These are phyloP conservation scores for Petrosia ficiformis DNA, from an alignment of 37 sponge, comb jelly and placozoan species.

Conservation along the genomic window DNA sequence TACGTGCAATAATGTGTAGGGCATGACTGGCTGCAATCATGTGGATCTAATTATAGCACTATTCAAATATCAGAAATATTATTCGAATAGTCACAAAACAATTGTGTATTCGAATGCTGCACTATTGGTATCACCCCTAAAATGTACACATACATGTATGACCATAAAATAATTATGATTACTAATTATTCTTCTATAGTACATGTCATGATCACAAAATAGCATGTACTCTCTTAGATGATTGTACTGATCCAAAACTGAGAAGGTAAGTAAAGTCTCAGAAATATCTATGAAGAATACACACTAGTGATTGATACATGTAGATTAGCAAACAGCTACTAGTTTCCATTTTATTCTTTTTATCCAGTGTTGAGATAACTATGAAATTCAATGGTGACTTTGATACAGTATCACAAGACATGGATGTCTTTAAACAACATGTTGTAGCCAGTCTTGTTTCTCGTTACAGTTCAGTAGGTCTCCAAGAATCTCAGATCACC, in stretches of 20 bases:
- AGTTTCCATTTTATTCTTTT: background rate
- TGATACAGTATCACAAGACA: background rate
- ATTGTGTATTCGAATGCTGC: no score
- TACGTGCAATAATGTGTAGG: no score
- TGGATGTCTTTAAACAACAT: background rate
- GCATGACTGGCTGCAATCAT: no score
- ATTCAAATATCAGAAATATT: no score
- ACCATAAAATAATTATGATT: background rate
- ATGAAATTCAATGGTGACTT: conserved; percentile 11
- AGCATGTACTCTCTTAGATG: background rate
- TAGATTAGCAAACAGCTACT: no score
- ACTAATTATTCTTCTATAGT: background rate
- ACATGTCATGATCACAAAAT: conserved; percentile 1
- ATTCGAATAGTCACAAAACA: no score
- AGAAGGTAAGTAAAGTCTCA: background rate
- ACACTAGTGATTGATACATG: no score
- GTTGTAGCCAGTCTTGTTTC: conserved; percentile 2
- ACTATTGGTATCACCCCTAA: no score
- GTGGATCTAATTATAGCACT: no score
- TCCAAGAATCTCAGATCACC: conserved; percentile 19
- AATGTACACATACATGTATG: conserved; percentile 12
- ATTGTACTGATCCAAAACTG: background rate
- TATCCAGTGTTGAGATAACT: background rate
- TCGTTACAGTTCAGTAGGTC: conserved; percentile 3
- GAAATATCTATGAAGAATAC: no score